Percentiles rank a stretch among this genome's conserved stretches.
phyloP scores from a whole-genome alignment of 2,113 vertebrate genomes.

The Mugil cephalus region DNA sequence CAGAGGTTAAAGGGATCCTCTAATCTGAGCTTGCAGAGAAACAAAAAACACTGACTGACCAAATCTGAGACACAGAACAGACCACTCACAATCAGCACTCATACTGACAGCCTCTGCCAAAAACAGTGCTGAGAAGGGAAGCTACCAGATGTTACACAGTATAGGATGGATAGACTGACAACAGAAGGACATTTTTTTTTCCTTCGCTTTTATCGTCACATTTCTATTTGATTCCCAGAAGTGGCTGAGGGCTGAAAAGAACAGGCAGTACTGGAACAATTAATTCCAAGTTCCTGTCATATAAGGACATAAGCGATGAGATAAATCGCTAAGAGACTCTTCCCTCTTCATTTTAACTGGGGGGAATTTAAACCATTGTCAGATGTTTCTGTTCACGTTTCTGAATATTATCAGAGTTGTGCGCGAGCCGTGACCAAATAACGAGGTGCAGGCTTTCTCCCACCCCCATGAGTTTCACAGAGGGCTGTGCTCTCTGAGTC shows the following conservation, averaged over 20 bases:
- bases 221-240: constrained; percentile 63
- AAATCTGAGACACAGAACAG: constrained; percentile 61
- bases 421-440: constrained; percentile 39
- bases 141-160: constrained; percentile 63
- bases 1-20: constrained; percentile 73
- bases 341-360: neutral
- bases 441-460: constrained; percentile 31
- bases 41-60: constrained; percentile 43
- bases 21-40: constrained; percentile 51
- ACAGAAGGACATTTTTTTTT: constrained; percentile 36
- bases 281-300: constrained; percentile 31
- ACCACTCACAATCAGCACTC: constrained; percentile 22
- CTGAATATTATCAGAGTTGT: constrained; percentile 20
- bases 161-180: constrained; percentile 18
- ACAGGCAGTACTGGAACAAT: constrained; percentile 31
- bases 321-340: constrained; percentile 8
- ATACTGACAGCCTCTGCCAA: constrained; percentile 29
- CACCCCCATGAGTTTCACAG: constrained; percentile 58
- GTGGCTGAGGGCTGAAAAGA: constrained; percentile 26
- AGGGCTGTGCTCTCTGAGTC: constrained; percentile 44
- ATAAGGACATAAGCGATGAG: constrained; percentile 9
- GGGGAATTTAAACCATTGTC: constrained; percentile 3
- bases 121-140: constrained; percentile 47
- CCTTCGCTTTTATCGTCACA: constrained; percentile 32
- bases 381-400: constrained; percentile 15